phyloP scores from a whole-genome alignment of 2,797 vertebrate species.

The Vipera ursinii region DNA sequence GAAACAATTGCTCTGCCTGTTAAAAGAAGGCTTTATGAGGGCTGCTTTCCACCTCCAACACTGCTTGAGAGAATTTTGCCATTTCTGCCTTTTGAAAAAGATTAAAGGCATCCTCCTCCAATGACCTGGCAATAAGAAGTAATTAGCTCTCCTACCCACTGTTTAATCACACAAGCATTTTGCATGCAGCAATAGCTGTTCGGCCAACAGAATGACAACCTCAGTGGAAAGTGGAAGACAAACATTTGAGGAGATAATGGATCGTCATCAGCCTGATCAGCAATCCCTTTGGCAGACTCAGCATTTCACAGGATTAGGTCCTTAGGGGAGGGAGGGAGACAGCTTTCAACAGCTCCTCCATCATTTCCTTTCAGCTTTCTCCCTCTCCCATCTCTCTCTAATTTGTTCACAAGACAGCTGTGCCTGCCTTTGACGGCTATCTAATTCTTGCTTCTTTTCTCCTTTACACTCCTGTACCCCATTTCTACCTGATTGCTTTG shows the following conservation, averaged over 20 bases:
- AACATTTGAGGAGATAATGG: neutral
- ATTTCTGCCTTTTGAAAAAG: constrained; percentile 42
- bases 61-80: constrained; percentile 7
- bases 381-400: neutral
- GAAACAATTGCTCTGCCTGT: neutral
- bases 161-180: constrained; percentile 59
- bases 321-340: neutral
- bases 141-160: constrained; percentile 62
- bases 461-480: constrained; percentile 10
- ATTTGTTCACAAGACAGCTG: neutral
- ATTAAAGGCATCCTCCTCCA: constrained; percentile 56
- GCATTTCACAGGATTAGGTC: neutral
- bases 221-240: neutral
- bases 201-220: neutral
- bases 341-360: neutral
- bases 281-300: neutral
- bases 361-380: neutral
- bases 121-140: constrained; percentile 55
- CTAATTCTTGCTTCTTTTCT: constrained; percentile 30
- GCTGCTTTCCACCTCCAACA: neutral
- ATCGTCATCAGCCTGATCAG: fast-evolving
- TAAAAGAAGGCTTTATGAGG: neutral
- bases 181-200: constrained; percentile 46
- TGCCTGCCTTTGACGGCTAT: neutral
- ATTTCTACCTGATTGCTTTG: neutral